Conservation (phyloP, 2,888 invertebrate genomes). For the Hemistola chrysoprasaria region DNA sequence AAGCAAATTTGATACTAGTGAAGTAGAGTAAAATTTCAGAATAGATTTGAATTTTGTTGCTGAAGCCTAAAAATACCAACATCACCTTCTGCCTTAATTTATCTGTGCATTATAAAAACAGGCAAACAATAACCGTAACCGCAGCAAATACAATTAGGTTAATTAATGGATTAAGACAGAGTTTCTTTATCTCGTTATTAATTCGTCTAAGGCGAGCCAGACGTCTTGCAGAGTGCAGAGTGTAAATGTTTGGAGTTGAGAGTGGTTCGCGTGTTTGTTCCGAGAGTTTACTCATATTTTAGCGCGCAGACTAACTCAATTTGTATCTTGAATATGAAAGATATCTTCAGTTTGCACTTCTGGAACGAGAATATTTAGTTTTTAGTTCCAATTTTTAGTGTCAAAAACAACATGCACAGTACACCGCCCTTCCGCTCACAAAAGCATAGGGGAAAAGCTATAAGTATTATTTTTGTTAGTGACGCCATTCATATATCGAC, state of each 20-base stretch:
- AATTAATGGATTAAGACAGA: constrained; percentile 81
- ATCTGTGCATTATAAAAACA: constrained; percentile 24
- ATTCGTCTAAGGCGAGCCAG: constrained; percentile 75
- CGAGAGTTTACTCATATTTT: constrained; percentile 28
- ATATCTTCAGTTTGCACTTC: too few relatives aligned
- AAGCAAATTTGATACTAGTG: too few relatives aligned
- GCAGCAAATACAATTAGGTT: constrained; percentile 80
- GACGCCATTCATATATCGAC: too few relatives aligned
- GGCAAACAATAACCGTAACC: constrained; percentile 67
- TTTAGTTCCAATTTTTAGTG: too few relatives aligned
- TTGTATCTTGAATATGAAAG: too few relatives aligned
- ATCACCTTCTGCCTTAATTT: constrained; percentile 1
- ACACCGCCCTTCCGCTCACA: too few relatives aligned
- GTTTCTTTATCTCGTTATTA: constrained; percentile 82
- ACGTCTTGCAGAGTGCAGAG: constrained; percentile 67
- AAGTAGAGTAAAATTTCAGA: background rate
- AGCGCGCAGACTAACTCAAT: constrained; percentile 7
- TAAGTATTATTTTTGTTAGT: too few relatives aligned
- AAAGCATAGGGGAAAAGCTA: too few relatives aligned
- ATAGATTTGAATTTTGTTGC: too few relatives aligned
- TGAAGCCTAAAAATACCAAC: background rate
- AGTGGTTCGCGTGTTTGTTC: constrained; percentile 19
- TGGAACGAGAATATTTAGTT: too few relatives aligned
- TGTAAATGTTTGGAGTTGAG: constrained; percentile 60
- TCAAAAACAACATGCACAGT: too few relatives aligned